Percentiles rank a stretch among this genome's conserved stretches.
phyloP scores from a whole-genome alignment of 2,888 invertebrate genomes.

The Trichacis sp. region DNA sequence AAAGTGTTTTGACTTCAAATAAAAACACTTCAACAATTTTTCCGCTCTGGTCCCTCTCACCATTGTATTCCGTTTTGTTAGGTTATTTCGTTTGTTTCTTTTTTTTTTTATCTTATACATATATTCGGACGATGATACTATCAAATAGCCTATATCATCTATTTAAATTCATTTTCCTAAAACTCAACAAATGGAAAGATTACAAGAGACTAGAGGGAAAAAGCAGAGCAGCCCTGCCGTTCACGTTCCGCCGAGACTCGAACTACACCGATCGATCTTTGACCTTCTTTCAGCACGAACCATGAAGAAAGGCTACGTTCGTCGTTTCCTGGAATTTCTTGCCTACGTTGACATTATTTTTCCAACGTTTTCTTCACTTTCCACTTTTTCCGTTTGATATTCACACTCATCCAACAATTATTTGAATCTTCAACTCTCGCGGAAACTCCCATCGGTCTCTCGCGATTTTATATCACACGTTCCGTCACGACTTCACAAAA shows the following conservation, averaged over 20 bases:
- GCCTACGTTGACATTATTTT: not conserved
- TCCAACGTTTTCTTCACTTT: not conserved
- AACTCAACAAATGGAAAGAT: no score
- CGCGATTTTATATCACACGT: constrained; percentile 15
- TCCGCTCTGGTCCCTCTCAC: no score
- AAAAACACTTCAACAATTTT: no score
- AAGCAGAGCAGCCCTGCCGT: constrained; percentile 6
- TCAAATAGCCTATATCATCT: no score
- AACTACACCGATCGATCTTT: constrained; percentile 55
- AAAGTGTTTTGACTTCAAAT: no score
- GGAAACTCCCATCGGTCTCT: not conserved
- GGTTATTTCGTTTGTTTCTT: no score
- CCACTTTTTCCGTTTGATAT: not conserved
- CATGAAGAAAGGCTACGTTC: constrained; percentile 45
- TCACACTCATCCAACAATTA: not conserved
- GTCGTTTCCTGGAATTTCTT: constrained; percentile 10
- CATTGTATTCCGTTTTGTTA: no score
- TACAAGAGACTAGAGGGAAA: no score
- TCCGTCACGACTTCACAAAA: constrained; percentile 55
- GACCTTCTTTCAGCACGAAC: constrained; percentile 54
- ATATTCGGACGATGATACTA: no score
- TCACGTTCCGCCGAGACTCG: constrained; percentile 20
- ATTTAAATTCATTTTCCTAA: no score
- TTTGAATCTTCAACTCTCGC: not conserved
- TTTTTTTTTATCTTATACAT: no score